Evolutionary conservation across 2,797 vertebrate species (phyloP), one percentile per base, ranked within the genome.

Genomic region (Gephyroberyx darwinii): DNA sequence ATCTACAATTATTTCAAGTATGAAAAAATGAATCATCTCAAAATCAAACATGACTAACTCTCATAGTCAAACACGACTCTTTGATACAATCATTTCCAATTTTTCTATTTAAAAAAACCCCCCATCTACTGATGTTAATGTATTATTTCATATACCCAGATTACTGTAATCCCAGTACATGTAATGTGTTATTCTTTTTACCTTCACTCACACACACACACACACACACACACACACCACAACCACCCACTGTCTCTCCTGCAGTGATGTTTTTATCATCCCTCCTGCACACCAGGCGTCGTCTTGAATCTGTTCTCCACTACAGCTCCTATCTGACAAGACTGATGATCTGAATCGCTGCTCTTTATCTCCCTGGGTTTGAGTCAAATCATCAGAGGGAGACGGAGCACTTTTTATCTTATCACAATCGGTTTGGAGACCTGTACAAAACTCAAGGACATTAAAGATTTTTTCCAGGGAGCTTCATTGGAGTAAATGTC

Each of bases 211-310:
- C 66, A 26, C 31, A 35, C 8, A 37, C 31, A 35, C 54, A 53
- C 20, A 6, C 20, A 51, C 30, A 41, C 33, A 19, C 14, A 43
- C 33, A 52, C 55, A 71, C 76, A 75, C 71, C 77, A 67, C 37
- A 65, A 51, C 68, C 78, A 48, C 84, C 74, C 82, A 71, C 70
- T 39, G 80, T 80, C 77, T 78, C 65, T 71, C 57, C 81, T 62
- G 84, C 84, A 80, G 86, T 74, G 80, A 78, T 74, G 83, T 86
- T 86, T 86, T 83, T 78, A 89, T 87, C 87, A 71, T 84, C 67
- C 67, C 77, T 76, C 80, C 83, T 69, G 85, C 88, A 78, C 84
- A 80, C 72, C 56, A 53, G 84, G 84, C 85, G 81, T 79, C 53
- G 61, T 81, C 82, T 89, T 74, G 69, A 82, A 82, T 85, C 82